These are phyloP conservation scores for Vulpes lagopus DNA, from an alignment of 2,113 vertebrate genomes.

Conservation along the genomic window DNA sequence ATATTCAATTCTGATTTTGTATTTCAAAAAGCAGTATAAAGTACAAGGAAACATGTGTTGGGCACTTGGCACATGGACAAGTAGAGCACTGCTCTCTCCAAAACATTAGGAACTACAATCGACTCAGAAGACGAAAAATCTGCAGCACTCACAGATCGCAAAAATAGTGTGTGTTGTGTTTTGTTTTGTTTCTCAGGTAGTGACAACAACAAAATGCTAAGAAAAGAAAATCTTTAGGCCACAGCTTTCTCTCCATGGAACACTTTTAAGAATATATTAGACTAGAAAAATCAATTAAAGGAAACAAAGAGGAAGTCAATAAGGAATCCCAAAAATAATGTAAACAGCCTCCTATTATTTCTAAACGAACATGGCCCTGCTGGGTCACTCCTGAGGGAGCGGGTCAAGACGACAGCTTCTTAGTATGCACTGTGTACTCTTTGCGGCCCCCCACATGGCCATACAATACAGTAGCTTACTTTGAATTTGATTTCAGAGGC, in stretches of 20 bases:
- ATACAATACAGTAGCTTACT: not conserved
- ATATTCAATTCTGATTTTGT: not conserved
- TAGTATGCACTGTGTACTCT: not conserved
- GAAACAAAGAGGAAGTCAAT: not conserved
- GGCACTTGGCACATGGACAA: not conserved
- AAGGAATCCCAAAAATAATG: not conserved
- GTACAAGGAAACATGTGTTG: not conserved
- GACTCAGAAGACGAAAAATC: constrained; percentile 20
- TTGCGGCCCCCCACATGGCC: not conserved
- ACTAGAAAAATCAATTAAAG: not conserved
- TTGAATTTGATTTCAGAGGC: constrained; percentile 16
- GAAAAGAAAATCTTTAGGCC: not conserved
- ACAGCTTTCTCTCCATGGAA: not conserved
- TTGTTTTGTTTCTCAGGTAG: not conserved
- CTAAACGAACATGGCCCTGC: not conserved
- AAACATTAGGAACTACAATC: not conserved
- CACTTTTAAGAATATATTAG: not conserved
- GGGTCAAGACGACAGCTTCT: not conserved
- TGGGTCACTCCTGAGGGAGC: not conserved
- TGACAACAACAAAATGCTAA: not conserved
- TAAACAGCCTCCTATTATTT: not conserved
- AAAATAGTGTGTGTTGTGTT: not conserved
- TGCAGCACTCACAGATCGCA: not conserved
- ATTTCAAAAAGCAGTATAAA: not conserved
- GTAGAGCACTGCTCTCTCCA: not conserved